These are phyloP conservation scores for Coenobita brevimanus DNA, from an alignment of 1,140 invertebrate species.

Conservation along the genomic window DNA sequence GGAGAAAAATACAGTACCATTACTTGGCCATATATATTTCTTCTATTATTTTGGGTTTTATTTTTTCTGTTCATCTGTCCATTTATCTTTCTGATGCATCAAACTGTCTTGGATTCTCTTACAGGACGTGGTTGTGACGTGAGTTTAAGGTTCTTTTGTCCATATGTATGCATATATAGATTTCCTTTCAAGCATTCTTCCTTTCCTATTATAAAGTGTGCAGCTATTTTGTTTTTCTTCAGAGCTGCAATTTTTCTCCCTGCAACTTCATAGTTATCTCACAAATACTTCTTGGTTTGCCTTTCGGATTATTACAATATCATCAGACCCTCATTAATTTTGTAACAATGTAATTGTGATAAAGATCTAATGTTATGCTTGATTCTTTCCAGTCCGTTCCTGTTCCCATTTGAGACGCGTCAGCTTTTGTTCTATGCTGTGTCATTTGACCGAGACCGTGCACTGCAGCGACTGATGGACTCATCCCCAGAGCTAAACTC, in stretches of 20 bases:
- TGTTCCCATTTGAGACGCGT: constrained; percentile 96
- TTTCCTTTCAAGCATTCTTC: no score
- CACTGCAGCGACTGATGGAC: constrained; percentile 92
- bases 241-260: background rate
- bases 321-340: background rate
- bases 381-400: constrained; percentile 84
- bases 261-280: background rate
- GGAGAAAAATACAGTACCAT: no score
- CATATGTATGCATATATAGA: no score
- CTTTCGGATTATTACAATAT: background rate
- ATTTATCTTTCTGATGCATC: no score
- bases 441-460: constrained; percentile 96
- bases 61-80: no score
- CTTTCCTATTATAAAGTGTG: background rate
- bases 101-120: no score
- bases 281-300: background rate
- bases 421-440: constrained; percentile 97
- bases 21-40: no score
- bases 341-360: background rate
- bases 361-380: constrained; percentile 66
- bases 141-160: no score
- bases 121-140: no score
- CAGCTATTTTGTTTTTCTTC: background rate
- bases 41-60: no score
- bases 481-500: constrained; percentile 85